phyloP scores from a whole-genome alignment of 2,888 invertebrate species.

The Himalopsyche japonica region DNA sequence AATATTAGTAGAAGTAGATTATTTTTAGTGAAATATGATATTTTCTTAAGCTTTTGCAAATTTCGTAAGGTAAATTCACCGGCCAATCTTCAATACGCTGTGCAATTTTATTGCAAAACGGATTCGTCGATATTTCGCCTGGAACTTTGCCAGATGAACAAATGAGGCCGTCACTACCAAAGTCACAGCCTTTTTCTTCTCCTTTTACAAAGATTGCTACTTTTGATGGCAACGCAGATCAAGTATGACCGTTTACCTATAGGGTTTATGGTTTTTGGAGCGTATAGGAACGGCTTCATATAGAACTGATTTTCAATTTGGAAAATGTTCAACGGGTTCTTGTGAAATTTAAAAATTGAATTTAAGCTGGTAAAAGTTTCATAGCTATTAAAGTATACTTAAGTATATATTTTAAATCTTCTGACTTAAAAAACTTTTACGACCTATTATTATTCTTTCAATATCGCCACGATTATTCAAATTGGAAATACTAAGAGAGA shows the following conservation, averaged over 20 bases:
- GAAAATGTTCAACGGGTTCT: neutral
- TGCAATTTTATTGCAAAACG: neutral
- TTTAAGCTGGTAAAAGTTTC: neutral
- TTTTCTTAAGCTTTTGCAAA: neutral
- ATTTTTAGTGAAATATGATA: neutral
- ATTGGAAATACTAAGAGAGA: no score
- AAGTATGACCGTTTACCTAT: neutral
- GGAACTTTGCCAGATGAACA: conserved; percentile 8
- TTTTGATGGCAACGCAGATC: neutral
- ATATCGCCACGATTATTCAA: no score
- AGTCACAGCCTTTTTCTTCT: neutral
- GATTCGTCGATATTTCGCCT: conserved; percentile 8
- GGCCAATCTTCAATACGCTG: neutral
- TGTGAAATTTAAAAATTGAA: neutral
- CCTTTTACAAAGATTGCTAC: neutral
- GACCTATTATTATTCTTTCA: no score
- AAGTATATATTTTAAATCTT: no score
- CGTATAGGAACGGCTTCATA: neutral
- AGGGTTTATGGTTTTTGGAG: neutral
- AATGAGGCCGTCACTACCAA: neutral
- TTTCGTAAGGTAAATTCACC: neutral
- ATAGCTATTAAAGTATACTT: no score
- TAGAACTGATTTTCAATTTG: neutral
- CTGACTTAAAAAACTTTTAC: no score
- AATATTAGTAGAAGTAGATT: no score